Evolutionary conservation across 2,888 invertebrate genomes (phyloP), one percentile per base, ranked within the genome.

Genomic region (Agrotis puta): DNA sequence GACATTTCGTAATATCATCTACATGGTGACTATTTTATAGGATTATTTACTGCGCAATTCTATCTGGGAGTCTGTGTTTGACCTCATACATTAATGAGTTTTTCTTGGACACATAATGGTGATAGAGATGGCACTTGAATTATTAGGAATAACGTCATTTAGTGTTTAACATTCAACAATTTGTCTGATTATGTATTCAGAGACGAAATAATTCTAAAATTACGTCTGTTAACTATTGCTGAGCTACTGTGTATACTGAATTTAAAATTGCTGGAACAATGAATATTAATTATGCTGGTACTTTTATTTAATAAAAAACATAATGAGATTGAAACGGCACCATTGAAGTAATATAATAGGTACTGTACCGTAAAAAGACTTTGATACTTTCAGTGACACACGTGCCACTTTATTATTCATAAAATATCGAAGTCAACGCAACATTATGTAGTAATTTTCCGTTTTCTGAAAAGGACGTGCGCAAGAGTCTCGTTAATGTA

Each of bases 1-100:
- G 80, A 77, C 67, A 77, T 85, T 85, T 86, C 73, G 75, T 77
- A 85, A 85, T 81, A 68, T 75, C 74, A 77, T 84, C 79, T 79
- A 77, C 68, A 79, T 79, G 72, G 51, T 73, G 47, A 63, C 43
- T 79, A 75, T 79, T 70, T 76, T 75, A 71, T 64, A 75, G 48
- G 64, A 74, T 74, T 81, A 77, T 67, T 64, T 80, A 77, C 71
- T 79, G 47, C 74, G 81, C 54, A 83, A 84, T 77, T 58, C 33
- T 73, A 69, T 58, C 74, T 77, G 59, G 64, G 64, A 77, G 57
- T 70, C 53, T 67, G n/a, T 67, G 54, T 78, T 70, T 75, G 61
- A 74, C 71, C 70, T 74, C 62, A 64, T 64, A 78, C 50, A 63
- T 69, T 57, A 61, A 59, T 69, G 70, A 82, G 74, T 58, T 80